Base-by-base conservation (phyloP, 2,888 invertebrate species). In the Eupithecia subumbrata region DNA sequence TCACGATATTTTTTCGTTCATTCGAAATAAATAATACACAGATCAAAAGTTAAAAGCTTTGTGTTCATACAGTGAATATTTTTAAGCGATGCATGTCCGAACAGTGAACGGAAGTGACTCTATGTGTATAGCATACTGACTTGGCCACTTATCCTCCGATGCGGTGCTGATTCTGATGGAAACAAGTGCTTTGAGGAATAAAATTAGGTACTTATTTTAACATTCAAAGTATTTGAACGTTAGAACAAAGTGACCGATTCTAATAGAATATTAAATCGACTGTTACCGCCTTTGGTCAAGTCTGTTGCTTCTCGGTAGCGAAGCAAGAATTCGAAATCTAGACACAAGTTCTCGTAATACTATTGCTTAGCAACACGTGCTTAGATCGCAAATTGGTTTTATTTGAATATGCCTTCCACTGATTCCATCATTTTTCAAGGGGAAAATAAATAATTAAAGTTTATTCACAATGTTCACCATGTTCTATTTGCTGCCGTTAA, bases 81-180 rank as follows among this genome's bases (percentile, higher is more conserved):
- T 91, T 90, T 87, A 93, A 89, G 88, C 92, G 82, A 79, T 82
- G 86, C 91, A 91, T 91, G 93, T 90, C 89, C 88, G 88, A 85
- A 83, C 87, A 84, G 83, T 81, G 85, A 91, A 89, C 92, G 94
- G 94, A 94, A 93, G 91, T 86, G 82, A 82, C 81, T 79, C 81
- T 81, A 82, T 88, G 89, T 91, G 93, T 87, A 87, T 86, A 82
- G 91, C 88, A 92, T 91, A 93, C 86, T 85, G 84, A 87, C 87
- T 84, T 80, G 83, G 78, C 75, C 77, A 84, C 83, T 82, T 83
- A 80, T 75, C 73, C 68, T 77, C 75, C 70, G 72, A 60, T 69
- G 8, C 64, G 64, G 34, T 34, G 78, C 79, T 81, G 70, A 71
- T 60, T 67, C 66, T 77, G 77, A 82, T 84, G 79, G 78, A 78